These are phyloP conservation scores for Murina feae DNA, from an alignment of 2,113 vertebrate species.

Conservation along the genomic window DNA sequence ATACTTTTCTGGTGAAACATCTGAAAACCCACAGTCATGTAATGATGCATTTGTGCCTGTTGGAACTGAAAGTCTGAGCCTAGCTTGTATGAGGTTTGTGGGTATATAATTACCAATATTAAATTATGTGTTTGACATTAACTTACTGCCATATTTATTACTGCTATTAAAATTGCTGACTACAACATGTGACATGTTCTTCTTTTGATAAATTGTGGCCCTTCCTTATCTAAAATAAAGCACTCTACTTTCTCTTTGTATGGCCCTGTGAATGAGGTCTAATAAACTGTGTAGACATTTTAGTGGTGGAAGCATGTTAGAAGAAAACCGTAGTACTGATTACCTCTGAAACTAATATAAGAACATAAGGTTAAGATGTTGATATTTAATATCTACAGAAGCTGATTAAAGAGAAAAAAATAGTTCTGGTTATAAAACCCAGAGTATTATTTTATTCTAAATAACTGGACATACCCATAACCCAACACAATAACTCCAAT, in stretches of 20 bases:
- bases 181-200: slow-evolving; percentile 36
- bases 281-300: background rate
- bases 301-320: background rate
- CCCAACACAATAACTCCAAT: background rate
- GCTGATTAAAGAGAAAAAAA: background rate
- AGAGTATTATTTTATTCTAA: background rate
- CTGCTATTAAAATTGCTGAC: slow-evolving; percentile 59
- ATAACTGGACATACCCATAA: background rate
- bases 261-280: background rate
- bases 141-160: slow-evolving; percentile 65
- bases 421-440: background rate
- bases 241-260: slow-evolving; percentile 49
- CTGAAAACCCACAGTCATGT: slow-evolving; percentile 39
- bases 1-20: slow-evolving; percentile 41
- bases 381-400: slow-evolving; percentile 40
- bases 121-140: slow-evolving; percentile 65
- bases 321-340: background rate
- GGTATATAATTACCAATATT: slow-evolving; percentile 58
- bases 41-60: background rate
- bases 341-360: slow-evolving; percentile 17
- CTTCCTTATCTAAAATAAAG: slow-evolving; percentile 64
- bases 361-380: background rate
- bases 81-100: slow-evolving; percentile 15
- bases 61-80: slow-evolving; percentile 20
- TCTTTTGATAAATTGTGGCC: slow-evolving; percentile 34